Percentiles rank a stretch among this genome's conserved stretches.
These are phyloP conservation scores for Melipona quadrifasciata DNA, from an alignment of 1,140 invertebrate species.

Conservation along the genomic window DNA sequence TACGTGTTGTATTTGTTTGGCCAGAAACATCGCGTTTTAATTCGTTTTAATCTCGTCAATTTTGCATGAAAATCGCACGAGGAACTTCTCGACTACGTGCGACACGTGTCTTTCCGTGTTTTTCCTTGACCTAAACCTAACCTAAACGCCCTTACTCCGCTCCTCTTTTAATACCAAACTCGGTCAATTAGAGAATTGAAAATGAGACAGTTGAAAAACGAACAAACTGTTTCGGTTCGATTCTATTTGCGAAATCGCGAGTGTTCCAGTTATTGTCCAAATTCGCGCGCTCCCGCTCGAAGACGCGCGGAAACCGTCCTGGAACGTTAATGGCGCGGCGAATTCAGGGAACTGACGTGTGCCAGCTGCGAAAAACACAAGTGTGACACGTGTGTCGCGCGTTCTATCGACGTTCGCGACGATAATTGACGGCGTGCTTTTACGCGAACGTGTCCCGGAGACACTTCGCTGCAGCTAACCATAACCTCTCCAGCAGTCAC, in stretches of 20 bases:
- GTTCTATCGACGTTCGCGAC: neutral
- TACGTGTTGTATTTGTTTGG: neutral
- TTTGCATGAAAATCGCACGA: neutral
- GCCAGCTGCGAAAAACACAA: neutral
- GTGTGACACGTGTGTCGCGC: neutral
- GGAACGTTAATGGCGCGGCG: neutral
- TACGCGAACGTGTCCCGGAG: neutral
- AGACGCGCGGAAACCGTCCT: too few species aligned
- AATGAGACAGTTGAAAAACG: slow-evolving; percentile 54
- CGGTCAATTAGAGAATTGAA: slow-evolving; percentile 51
- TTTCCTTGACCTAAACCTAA: too few species aligned
- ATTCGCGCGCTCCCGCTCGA: slow-evolving; percentile 21
- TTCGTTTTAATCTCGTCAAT: slow-evolving; percentile 22
- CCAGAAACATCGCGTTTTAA: neutral
- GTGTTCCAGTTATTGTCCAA: slow-evolving; percentile 12
- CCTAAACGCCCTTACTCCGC: neutral
- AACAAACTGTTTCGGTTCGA: slow-evolving; percentile 22
- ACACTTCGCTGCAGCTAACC: too few species aligned
- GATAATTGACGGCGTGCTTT: neutral
- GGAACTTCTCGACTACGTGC: slow-evolving; percentile 3
- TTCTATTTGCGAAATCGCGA: slow-evolving; percentile 22
- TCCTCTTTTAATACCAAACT: neutral
- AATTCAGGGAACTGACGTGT: neutral
- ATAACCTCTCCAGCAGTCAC: neutral
- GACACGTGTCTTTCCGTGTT: neutral